Evolutionary conservation across 2,113 vertebrate genomes (phyloP).

Genomic region (Pitta sordida): DNA sequence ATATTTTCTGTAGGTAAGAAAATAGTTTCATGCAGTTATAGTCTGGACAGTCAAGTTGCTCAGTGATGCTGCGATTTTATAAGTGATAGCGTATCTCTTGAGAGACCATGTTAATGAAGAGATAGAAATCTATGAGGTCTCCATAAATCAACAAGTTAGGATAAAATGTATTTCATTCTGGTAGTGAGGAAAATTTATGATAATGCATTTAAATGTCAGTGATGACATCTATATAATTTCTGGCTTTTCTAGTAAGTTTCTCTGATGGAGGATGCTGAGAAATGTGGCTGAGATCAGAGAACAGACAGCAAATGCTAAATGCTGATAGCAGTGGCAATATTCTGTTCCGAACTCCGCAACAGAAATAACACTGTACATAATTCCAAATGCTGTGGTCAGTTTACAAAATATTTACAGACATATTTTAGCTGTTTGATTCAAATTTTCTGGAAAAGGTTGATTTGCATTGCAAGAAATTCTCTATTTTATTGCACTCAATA

Average conservation of each 20-base stretch:
- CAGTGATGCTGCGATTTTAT: neutral
- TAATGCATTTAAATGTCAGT: neutral
- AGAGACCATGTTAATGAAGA: neutral
- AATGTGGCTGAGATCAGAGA: neutral
- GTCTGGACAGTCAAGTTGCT: neutral
- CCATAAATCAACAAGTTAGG: neutral
- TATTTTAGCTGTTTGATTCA: neutral
- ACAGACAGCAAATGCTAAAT: neutral
- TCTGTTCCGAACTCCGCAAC: neutral
- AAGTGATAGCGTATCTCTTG: fast-evolving
- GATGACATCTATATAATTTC: neutral
- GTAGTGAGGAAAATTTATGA: neutral
- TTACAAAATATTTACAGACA: neutral
- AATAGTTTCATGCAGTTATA: neutral
- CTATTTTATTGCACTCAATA: neutral
- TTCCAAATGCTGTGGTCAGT: neutral
- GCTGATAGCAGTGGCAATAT: neutral
- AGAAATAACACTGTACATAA: neutral
- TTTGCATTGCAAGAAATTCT: neutral
- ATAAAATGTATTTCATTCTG: neutral
- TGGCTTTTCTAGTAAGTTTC: neutral
- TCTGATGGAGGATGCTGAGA: fast-evolving
- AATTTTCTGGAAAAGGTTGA: neutral
- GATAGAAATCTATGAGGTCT: neutral
- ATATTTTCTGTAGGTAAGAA: neutral